Percentiles rank a stretch among this genome's conserved stretches.
These are phyloP conservation scores for Callyntrura sp. DNA, from an alignment of 2,888 invertebrate species.

Conservation along the genomic window DNA sequence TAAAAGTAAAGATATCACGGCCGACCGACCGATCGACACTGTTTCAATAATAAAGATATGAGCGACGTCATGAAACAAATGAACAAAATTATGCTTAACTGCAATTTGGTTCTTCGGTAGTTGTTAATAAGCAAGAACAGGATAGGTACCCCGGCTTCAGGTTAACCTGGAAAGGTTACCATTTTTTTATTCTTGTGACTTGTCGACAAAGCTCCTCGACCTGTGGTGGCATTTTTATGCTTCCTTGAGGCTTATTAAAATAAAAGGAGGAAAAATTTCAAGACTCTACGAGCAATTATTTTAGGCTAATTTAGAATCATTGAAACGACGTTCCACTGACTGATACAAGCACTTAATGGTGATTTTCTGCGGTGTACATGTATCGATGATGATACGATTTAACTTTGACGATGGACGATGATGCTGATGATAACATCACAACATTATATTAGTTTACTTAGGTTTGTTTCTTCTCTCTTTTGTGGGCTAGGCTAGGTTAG, in stretches of 20 bases:
- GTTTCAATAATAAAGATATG: slow-evolving; percentile 44
- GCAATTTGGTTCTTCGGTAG: not conserved
- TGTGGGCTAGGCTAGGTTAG: slow-evolving; percentile 52
- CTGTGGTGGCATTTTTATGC: slow-evolving; percentile 69
- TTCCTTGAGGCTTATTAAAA: slow-evolving; percentile 59
- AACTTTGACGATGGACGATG: slow-evolving; percentile 38
- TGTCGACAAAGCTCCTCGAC: slow-evolving; percentile 45
- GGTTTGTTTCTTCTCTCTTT: slow-evolving; percentile 14
- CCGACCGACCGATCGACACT: slow-evolving; percentile 26
- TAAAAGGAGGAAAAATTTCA: slow-evolving; percentile 29
- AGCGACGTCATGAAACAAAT: slow-evolving; percentile 8
- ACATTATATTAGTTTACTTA: slow-evolving; percentile 30
- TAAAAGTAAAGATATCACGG: slow-evolving; percentile 57
- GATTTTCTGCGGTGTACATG: slow-evolving; percentile 58
- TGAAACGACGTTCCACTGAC: not conserved
- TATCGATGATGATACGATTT: slow-evolving; percentile 27
- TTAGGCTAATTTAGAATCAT: slow-evolving; percentile 35
- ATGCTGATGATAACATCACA: slow-evolving; percentile 48
- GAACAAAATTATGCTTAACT: slow-evolving; percentile 37
- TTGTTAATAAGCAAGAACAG: not conserved
- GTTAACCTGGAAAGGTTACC: slow-evolving; percentile 70
- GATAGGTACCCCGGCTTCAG: slow-evolving; percentile 45
- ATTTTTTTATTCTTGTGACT: slow-evolving; percentile 63
- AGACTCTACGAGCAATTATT: slow-evolving; percentile 43
- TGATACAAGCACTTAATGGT: slow-evolving; percentile 13